A percentile compares a stretch with the other conserved stretches of the same genome.
These are phyloP conservation scores for Bucco capensis DNA, from an alignment of 2,113 vertebrate genomes.

Conservation along the genomic window DNA sequence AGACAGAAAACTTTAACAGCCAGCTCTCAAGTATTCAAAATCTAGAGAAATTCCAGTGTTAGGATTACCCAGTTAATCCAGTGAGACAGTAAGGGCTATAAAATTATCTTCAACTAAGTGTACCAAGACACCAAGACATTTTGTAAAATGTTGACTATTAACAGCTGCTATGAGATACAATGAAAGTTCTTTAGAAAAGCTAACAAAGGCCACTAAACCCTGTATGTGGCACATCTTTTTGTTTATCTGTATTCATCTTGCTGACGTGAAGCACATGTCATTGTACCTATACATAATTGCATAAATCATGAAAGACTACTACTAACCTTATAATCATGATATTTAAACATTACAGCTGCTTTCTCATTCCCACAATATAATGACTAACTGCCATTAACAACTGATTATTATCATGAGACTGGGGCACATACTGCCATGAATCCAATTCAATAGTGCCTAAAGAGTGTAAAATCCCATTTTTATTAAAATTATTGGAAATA, in stretches of 20 bases:
- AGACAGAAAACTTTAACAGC: background rate
- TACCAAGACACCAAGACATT: background rate
- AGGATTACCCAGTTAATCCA: background rate
- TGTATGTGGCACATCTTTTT: background rate
- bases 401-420: constrained; percentile 46
- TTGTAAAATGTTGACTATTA: background rate
- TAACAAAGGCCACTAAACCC: background rate
- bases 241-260: constrained; percentile 25
- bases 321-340: constrained; percentile 58
- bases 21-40: background rate
- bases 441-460: background rate
- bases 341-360: constrained; percentile 61
- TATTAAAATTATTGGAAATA: background rate
- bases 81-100: background rate
- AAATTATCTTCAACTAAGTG: background rate
- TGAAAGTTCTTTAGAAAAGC: background rate
- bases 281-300: constrained; percentile 44
- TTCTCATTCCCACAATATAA: constrained; percentile 41
- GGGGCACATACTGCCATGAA: constrained; percentile 30
- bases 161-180: background rate
- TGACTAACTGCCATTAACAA: constrained; percentile 51
- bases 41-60: background rate
- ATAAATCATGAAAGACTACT: constrained; percentile 47
- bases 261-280: constrained; percentile 12
- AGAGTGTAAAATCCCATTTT: constrained; percentile 4